A percentile compares a stretch with the other conserved stretches of the same genome.
Conservation (phyloP, 2,113 vertebrate species). For the Macquaria ambigua region DNA sequence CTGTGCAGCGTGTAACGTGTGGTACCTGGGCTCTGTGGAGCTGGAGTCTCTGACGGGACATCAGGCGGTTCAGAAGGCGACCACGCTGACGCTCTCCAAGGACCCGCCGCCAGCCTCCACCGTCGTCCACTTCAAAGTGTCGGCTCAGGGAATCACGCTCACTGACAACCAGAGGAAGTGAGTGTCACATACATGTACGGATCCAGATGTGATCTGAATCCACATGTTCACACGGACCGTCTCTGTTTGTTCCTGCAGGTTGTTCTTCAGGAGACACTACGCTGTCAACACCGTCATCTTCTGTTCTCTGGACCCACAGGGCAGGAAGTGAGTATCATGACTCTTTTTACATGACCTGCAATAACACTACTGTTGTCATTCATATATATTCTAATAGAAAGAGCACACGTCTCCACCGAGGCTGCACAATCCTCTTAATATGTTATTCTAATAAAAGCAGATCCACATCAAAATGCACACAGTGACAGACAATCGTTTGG, state of each 20-base stretch:
- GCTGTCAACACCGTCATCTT: constrained; percentile 93
- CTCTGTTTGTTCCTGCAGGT: constrained; percentile 76
- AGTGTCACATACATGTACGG: constrained; percentile 63
- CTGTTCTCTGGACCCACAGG: constrained; percentile 94
- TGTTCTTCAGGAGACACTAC: constrained; percentile 96
- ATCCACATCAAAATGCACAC: too few species aligned
- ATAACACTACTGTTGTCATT: neutral
- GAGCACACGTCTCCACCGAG: neutral
- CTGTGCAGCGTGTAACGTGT: constrained; percentile 92
- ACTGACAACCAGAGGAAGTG: constrained; percentile 98
- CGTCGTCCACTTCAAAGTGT: constrained; percentile 96
- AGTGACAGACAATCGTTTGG: too few species aligned
- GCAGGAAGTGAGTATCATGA: constrained; percentile 90
- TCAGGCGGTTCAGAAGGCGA: constrained; percentile 93
- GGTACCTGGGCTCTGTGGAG: constrained; percentile 94
- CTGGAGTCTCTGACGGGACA: constrained; percentile 96
- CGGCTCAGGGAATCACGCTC: constrained; percentile 94
- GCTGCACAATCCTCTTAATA: neutral
- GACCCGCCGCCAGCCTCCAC: constrained; percentile 89
- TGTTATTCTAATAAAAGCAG: neutral
- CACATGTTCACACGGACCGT: neutral
- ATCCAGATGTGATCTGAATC: neutral
- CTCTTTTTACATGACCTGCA: neutral
- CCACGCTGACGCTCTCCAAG: constrained; percentile 86
- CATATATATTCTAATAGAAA: neutral